Base-by-base conservation (phyloP, 2,113 vertebrate genomes). In the Propithecus coquereli region DNA sequence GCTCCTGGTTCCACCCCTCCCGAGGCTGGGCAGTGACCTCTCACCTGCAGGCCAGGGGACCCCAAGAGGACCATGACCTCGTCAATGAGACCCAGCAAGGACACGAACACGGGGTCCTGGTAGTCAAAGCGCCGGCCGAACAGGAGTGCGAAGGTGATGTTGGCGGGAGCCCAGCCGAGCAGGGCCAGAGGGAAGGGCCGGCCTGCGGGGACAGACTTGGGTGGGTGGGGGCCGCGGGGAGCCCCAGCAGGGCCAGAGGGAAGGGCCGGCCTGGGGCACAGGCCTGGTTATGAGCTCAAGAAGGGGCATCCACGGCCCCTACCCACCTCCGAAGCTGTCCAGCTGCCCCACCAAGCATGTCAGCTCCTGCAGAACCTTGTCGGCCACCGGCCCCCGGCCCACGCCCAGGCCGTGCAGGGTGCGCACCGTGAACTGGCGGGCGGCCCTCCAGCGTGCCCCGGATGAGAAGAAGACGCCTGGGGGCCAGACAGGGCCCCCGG, bases 391-490 rank as follows among this genome's bases (percentile, higher is more conserved):
- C 1, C 94, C 96, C 17, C 97, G 98, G 2, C 98, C 98, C 97
- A 98, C 97, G 14, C 98, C 98, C 0, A 99, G 98, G 89, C 97
- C 92, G 57, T 98, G 98, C 97, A 99, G 97, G 81, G 97, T 95
- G 32, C 97, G 98, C 1, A 98, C 92, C 0, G 98, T 98, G 96
- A 99, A 98, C 1, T 98, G 97, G 27, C 98, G 98, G 0, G 98
- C 98, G 0, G 93, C 97, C 90, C 90, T 98, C 99, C 99, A 99
- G 50, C 92, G 97, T 2, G 97, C 95, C 87, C 99, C 99, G 0
- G 98, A 98, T 0, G 98, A 98, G 97, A 98, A 99, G 96, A 99
- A 98, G 90, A 99, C 87, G 71, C 99, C 99, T 99, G 96, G 0
- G 20, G 90, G 66, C 47, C 65, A 3, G 73, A 74, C 3, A 0